A percentile compares a stretch with the other conserved stretches of the same genome.
These are phyloP conservation scores for Riptortus pedestris DNA, from an alignment of 1,140 invertebrate genomes.

Conservation along the genomic window DNA sequence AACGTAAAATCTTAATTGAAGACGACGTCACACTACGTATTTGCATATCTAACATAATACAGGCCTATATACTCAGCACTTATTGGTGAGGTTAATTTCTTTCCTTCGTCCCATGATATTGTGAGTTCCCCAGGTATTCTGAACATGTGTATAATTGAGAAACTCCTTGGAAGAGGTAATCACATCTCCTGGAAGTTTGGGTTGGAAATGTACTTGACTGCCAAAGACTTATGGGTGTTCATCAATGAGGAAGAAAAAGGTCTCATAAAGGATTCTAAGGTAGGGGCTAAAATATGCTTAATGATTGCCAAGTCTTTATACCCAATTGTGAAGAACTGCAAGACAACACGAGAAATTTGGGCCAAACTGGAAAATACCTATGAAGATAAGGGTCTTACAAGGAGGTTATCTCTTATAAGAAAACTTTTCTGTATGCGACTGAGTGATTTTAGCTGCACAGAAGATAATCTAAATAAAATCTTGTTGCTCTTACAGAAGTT, in stretches of 20 bases:
- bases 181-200: conserved; percentile 32
- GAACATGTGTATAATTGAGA: too few species aligned
- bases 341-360: conserved; percentile 27
- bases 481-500: not conserved
- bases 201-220: conserved; percentile 33
- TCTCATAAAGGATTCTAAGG: not conserved
- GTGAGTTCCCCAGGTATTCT: too few species aligned
- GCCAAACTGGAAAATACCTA: conserved; percentile 26
- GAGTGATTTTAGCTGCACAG: not conserved
- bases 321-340: conserved; percentile 20
- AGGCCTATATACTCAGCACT: too few species aligned
- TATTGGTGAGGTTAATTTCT: too few species aligned
- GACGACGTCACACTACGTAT: too few species aligned
- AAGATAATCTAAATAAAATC: conserved; percentile 1
- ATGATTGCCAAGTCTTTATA: not conserved
- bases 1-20: too few species aligned
- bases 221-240: conserved; percentile 31
- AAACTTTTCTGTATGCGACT: conserved; percentile 23
- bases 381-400: conserved; percentile 29
- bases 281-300: not conserved
- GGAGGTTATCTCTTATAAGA: conserved; percentile 26
- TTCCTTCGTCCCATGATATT: too few species aligned
- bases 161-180: conserved; percentile 20
- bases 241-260: conserved; percentile 25
- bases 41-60: too few species aligned